These are phyloP conservation scores for Eudorcas thomsonii DNA, from an alignment of 2,113 vertebrate species.

Conservation along the genomic window DNA sequence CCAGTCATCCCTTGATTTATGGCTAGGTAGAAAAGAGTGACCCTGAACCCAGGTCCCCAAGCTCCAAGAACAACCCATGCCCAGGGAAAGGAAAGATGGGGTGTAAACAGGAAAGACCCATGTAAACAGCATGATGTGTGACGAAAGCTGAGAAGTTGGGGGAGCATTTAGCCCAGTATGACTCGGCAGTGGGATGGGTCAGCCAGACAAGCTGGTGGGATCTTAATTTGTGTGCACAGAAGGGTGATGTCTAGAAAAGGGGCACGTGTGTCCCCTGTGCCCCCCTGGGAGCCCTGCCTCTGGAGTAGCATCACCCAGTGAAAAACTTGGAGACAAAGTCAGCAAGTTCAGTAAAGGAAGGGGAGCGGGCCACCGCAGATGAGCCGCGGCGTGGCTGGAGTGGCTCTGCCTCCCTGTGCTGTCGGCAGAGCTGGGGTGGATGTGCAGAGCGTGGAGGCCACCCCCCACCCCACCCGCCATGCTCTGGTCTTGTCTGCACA, in stretches of 20 bases:
- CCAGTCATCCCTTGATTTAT: neutral
- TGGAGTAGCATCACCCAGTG: neutral
- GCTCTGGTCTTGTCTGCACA: neutral
- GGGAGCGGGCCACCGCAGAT: neutral
- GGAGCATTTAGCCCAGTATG: neutral
- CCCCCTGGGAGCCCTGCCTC: neutral
- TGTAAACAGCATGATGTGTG: neutral
- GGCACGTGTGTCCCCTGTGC: neutral
- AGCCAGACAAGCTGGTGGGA: neutral
- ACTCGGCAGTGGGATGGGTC: neutral
- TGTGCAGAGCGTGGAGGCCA: neutral
- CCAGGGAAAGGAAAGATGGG: neutral
- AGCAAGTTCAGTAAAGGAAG: neutral
- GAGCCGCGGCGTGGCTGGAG: neutral
- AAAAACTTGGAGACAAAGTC: neutral
- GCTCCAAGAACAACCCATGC: neutral
- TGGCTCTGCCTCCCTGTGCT: neutral
- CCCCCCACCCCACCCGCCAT: rapidly evolving
- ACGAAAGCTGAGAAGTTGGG: neutral
- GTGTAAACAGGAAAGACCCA: neutral
- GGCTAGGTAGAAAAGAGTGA: neutral
- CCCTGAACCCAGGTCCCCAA: neutral
- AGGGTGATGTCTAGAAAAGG: neutral
- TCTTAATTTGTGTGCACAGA: neutral
- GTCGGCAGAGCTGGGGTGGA: neutral